Percentiles rank a stretch among this genome's conserved stretches.
phyloP scores from a whole-genome alignment of 1,140 invertebrate species.

The Gryllus bimaculatus region DNA sequence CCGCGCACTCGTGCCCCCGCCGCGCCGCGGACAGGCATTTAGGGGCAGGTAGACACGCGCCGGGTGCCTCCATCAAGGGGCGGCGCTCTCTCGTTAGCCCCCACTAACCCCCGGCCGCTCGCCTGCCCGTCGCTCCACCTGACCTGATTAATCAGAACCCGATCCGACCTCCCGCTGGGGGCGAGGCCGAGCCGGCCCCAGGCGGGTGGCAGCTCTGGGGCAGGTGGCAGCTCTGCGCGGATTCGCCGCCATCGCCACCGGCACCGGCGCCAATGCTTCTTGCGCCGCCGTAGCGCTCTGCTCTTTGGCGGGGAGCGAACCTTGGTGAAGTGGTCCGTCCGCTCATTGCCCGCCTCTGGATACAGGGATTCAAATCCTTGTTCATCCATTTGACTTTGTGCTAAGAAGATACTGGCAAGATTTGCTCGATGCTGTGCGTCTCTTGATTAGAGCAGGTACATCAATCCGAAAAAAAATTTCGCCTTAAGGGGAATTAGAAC shows the following conservation, averaged over 20 bases:
- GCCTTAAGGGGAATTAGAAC: no score
- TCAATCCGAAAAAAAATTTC: no score
- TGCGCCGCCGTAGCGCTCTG: no score
- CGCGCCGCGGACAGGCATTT: not conserved
- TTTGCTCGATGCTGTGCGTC: no score
- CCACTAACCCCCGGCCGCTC: not conserved
- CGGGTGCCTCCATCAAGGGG: not conserved
- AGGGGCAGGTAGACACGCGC: constrained; percentile 1
- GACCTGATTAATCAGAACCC: constrained; percentile 3
- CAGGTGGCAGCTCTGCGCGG: not conserved
- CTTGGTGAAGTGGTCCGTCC: no score
- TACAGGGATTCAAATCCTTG: no score
- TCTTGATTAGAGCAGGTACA: no score
- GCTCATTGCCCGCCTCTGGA: no score
- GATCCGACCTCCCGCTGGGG: not conserved
- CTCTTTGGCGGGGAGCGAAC: no score
- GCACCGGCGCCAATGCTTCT: not conserved
- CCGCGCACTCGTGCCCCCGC: not conserved
- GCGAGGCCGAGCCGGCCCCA: no score
- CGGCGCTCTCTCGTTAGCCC: not conserved
- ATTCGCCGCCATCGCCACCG: not conserved
- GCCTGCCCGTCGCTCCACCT: not conserved
- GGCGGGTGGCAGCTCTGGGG: not conserved
- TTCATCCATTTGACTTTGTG: no score
- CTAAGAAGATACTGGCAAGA: no score